Conservation (phyloP, 2,113 vertebrate species). For the Oxyura jamaicensis region DNA sequence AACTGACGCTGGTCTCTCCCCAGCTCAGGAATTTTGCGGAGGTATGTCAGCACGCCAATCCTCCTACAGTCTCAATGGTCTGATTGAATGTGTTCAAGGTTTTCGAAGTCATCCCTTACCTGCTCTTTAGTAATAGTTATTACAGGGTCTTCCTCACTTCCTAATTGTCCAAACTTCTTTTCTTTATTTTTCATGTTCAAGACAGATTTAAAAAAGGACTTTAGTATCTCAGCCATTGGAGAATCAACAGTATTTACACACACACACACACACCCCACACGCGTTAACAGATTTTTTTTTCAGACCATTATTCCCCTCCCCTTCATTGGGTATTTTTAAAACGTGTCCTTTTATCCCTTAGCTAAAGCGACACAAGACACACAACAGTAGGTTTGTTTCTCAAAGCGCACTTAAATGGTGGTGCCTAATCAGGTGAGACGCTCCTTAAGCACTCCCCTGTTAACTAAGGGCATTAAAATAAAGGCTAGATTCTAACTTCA, state of each 20-base stretch:
- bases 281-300: constrained; percentile 73
- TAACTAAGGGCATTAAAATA: not conserved
- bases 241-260: constrained; percentile 74
- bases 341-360: constrained; percentile 38
- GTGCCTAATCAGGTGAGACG: not conserved
- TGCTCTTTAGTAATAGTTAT: constrained; percentile 78
- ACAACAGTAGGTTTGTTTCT: not conserved
- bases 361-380: constrained; percentile 51
- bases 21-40: not conserved
- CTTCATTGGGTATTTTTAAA: constrained; percentile 44
- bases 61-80: not conserved
- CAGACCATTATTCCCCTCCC: constrained; percentile 65
- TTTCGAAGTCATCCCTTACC: constrained; percentile 68
- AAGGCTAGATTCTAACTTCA: not conserved
- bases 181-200: constrained; percentile 86
- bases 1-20: not conserved
- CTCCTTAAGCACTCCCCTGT: not conserved
- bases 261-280: constrained; percentile 62
- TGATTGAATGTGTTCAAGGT: constrained; percentile 32
- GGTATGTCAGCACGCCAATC: not conserved
- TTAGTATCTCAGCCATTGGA: constrained; percentile 81
- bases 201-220: constrained; percentile 84
- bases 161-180: constrained; percentile 84
- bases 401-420: not conserved
- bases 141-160: constrained; percentile 82